phyloP scores from a whole-genome alignment of 2,888 invertebrate species.

The Nymphalis polychloros region DNA sequence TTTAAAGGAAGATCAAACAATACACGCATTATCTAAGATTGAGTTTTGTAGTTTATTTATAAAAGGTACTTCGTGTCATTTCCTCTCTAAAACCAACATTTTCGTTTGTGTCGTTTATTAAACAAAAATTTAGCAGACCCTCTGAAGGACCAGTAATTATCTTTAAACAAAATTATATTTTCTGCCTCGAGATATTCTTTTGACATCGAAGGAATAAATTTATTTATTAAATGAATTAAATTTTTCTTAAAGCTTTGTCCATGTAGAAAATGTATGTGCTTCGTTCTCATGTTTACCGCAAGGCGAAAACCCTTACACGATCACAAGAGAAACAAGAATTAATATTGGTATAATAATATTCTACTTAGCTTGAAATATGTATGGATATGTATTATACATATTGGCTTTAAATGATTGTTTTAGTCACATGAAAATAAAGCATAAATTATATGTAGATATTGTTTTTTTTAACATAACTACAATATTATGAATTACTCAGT shows the following conservation, averaged over 20 bases:
- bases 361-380: too few species aligned
- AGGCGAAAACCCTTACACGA: too few species aligned
- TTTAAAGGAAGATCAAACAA: too few species aligned
- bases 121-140: slow-evolving; percentile 2
- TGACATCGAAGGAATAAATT: background rate
- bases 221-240: background rate
- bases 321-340: too few species aligned
- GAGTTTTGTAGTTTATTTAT: background rate
- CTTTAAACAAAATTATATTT: slow-evolving; percentile 8
- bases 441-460: too few species aligned
- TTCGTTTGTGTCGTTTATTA: slow-evolving; percentile 18
- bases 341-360: too few species aligned
- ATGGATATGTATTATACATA: too few species aligned
- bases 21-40: too few species aligned
- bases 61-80: slow-evolving; percentile 2
- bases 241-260: background rate
- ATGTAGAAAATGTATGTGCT: background rate
- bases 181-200: slow-evolving; percentile 5
- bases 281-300: background rate
- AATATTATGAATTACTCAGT: too few species aligned
- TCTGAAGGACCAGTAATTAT: slow-evolving; percentile 3
- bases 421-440: too few species aligned
- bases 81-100: slow-evolving; percentile 1
- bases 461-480: too few species aligned
- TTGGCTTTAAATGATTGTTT: too few species aligned